These are phyloP conservation scores for Dipodomys stephensi DNA, from an alignment of 2,113 vertebrate species.

Conservation along the genomic window DNA sequence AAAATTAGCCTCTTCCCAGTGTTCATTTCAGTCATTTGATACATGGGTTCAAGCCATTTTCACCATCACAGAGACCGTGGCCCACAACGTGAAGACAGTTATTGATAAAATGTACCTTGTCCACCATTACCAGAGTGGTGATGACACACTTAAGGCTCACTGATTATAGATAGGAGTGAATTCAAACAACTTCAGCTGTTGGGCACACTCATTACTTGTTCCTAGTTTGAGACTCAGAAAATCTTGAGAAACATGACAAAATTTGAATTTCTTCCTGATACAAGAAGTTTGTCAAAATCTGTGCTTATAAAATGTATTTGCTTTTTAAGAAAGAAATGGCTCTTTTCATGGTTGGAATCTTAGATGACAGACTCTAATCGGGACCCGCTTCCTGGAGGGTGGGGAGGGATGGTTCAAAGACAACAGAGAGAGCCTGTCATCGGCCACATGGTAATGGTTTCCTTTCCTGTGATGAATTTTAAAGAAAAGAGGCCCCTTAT, in stretches of 20 bases:
- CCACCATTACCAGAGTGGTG: neutral
- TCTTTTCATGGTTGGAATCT: slow-evolving; percentile 29
- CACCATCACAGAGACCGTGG: neutral
- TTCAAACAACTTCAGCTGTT: neutral
- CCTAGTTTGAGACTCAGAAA: slow-evolving; percentile 51
- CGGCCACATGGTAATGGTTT: slow-evolving; percentile 3
- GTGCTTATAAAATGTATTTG: slow-evolving; percentile 58
- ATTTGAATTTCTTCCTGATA: slow-evolving; percentile 59
- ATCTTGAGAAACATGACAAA: slow-evolving; percentile 48
- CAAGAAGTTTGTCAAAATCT: slow-evolving; percentile 69
- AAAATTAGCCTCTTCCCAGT: slow-evolving; percentile 68
- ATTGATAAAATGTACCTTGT: neutral
- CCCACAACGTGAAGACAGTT: neutral
- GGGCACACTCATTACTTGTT: neutral
- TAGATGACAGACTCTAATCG: neutral
- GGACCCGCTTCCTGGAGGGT: neutral
- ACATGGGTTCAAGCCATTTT: neutral
- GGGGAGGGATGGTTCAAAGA: slow-evolving; percentile 34
- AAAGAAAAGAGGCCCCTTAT: slow-evolving; percentile 85
- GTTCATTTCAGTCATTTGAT: neutral
- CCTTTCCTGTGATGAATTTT: slow-evolving; percentile 74
- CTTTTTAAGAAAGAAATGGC: slow-evolving; percentile 52
- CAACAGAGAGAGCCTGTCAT: neutral
- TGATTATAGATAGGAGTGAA: neutral
- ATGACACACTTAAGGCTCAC: neutral